Conservation (phyloP, 2,113 vertebrate species). For the Rhizomys pruinosus region DNA sequence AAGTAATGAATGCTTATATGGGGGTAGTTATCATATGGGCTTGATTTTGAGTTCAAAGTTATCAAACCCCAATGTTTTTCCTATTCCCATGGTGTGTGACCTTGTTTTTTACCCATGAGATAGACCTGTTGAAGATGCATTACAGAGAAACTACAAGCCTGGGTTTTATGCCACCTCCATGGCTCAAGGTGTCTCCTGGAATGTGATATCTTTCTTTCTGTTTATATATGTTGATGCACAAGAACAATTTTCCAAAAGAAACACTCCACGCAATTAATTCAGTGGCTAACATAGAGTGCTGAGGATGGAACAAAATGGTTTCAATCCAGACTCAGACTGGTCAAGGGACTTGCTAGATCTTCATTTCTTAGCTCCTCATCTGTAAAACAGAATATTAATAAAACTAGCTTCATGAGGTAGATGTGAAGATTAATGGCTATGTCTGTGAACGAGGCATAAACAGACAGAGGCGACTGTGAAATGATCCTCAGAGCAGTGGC, state of each 20-base stretch:
- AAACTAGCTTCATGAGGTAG: neutral
- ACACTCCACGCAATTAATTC: neutral
- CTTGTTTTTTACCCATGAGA: neutral
- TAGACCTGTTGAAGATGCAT: neutral
- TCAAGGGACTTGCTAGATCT: neutral
- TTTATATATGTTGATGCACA: neutral
- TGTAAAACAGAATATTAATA: slow-evolving; percentile 8
- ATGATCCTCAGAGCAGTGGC: neutral
- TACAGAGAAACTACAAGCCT: neutral
- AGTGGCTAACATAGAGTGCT: neutral
- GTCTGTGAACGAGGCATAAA: neutral
- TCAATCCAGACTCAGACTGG: neutral
- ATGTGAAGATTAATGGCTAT: neutral
- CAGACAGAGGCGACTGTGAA: neutral
- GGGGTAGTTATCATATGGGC: neutral
- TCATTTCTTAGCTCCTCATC: slow-evolving; percentile 7
- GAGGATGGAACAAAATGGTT: neutral
- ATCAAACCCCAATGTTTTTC: neutral
- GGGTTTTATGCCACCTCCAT: neutral
- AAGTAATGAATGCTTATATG: neutral
- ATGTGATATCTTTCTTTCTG: neutral
- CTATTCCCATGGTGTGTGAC: neutral
- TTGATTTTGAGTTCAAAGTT: slow-evolving; percentile 35
- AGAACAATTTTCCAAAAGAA: neutral
- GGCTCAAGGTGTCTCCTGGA: neutral